Percentiles rank a stretch among this genome's conserved stretches.
phyloP scores from a whole-genome alignment of 1,140 invertebrate genomes.

The Plectrocnemia conspersa region DNA sequence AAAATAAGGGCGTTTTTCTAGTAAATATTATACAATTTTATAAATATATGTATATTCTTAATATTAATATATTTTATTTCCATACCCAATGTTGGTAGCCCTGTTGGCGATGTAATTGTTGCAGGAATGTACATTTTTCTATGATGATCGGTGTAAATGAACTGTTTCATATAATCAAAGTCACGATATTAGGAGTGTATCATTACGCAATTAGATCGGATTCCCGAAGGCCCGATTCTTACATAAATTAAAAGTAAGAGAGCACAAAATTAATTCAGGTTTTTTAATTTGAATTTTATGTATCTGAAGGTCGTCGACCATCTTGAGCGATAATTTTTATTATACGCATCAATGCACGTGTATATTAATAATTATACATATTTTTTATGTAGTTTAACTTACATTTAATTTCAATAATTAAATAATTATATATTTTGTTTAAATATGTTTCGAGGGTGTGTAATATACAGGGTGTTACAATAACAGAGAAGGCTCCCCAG shows the following conservation, averaged over 20 bases:
- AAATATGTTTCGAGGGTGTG: too few species aligned
- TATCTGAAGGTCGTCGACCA: conserved; percentile 6
- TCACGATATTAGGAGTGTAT: conserved; percentile 27
- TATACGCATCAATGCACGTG: neutral
- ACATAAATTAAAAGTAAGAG: conserved; percentile 17
- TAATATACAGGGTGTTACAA: neutral
- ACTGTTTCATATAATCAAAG: conserved; percentile 23
- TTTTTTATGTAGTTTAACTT: neutral
- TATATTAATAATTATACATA: neutral
- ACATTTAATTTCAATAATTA: too few species aligned
- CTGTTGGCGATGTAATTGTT: conserved; percentile 1
- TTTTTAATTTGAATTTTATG: conserved; percentile 11
- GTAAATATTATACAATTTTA: too few species aligned
- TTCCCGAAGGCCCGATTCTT: conserved; percentile 10
- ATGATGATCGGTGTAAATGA: conserved; percentile 26
- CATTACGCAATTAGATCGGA: conserved; percentile 23
- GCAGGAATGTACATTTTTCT: conserved; percentile 24
- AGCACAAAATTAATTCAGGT: neutral
- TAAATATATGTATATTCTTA: too few species aligned
- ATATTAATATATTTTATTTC: neutral
- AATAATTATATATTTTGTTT: too few species aligned
- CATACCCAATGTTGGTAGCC: too few species aligned
- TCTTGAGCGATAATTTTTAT: neutral
- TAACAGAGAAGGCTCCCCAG: neutral
- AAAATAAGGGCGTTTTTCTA: too few species aligned